A percentile compares a stretch with the other conserved stretches of the same genome.
Evolutionary conservation across 2,888 invertebrate genomes (phyloP).

Genomic region (Tenthredo notha): DNA sequence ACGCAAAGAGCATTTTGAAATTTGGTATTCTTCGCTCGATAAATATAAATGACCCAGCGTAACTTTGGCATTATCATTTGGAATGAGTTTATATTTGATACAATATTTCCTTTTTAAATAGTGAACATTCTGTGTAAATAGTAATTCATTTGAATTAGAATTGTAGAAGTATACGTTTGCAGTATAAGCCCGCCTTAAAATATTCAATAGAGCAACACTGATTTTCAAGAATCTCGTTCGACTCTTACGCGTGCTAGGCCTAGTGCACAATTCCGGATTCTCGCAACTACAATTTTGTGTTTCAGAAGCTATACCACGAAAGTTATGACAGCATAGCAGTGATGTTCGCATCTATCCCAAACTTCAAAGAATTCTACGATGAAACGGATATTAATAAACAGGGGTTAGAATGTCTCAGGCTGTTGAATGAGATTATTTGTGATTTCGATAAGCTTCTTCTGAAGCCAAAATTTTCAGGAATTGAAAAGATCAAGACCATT

Average conservation of each 20-base stretch:
- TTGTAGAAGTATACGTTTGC: no score
- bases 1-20: no score
- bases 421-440: slow-evolving; percentile 98
- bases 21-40: no score
- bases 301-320: slow-evolving; percentile 96
- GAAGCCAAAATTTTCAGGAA: slow-evolving; percentile 96
- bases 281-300: slow-evolving; percentile 56
- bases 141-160: no score
- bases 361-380: slow-evolving; percentile 98
- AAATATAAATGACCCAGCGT: no score
- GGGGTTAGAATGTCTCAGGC: slow-evolving; percentile 94
- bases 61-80: no score
- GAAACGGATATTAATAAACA: slow-evolving; percentile 98
- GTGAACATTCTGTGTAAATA: no score
- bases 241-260: neutral
- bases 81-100: no score
- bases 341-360: slow-evolving; percentile 99
- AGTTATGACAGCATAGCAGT: slow-evolving; percentile 96
- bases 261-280: slow-evolving; percentile 66
- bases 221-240: neutral
- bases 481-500: slow-evolving; percentile 99
- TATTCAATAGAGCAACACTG: neutral
- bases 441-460: slow-evolving; percentile 97
- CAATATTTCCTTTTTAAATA: no score
- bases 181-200: no score